Percentiles rank a stretch among this genome's conserved stretches.
Conservation (phyloP, 2,113 vertebrate species). For the Oenanthe melanoleuca region DNA sequence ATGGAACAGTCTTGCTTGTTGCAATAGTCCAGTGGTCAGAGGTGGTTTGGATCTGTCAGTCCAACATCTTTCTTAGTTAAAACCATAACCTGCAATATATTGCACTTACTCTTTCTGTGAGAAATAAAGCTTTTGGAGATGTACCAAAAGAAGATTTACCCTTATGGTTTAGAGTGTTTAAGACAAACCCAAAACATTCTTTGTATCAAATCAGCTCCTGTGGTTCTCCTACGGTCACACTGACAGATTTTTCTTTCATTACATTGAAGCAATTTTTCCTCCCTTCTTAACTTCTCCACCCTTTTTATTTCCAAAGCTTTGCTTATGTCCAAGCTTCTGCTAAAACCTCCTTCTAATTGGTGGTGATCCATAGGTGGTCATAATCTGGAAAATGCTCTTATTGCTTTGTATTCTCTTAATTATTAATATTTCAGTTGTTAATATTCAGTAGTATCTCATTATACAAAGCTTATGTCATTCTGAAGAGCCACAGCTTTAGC, state of each 20-base stretch:
- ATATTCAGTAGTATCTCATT: constrained; percentile 19
- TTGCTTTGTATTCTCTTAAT: neutral
- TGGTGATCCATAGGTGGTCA: neutral
- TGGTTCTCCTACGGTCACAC: neutral
- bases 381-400: constrained; percentile 3
- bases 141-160: neutral
- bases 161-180: neutral
- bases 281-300: neutral
- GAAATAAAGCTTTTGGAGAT: neutral
- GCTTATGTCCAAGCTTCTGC: neutral
- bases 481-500: neutral
- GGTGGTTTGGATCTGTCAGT: neutral
- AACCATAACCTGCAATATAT: neutral
- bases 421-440: constrained; percentile 37
- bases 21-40: neutral
- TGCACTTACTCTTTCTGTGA: neutral
- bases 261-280: neutral
- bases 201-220: neutral
- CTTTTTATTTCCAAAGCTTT: neutral
- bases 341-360: neutral
- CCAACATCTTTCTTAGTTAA: neutral
- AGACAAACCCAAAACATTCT: neutral
- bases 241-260: neutral
- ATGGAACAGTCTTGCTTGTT: neutral
- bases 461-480: constrained; percentile 6